Conservation (phyloP, 2,888 invertebrate species). For the Lithophane socia region DNA sequence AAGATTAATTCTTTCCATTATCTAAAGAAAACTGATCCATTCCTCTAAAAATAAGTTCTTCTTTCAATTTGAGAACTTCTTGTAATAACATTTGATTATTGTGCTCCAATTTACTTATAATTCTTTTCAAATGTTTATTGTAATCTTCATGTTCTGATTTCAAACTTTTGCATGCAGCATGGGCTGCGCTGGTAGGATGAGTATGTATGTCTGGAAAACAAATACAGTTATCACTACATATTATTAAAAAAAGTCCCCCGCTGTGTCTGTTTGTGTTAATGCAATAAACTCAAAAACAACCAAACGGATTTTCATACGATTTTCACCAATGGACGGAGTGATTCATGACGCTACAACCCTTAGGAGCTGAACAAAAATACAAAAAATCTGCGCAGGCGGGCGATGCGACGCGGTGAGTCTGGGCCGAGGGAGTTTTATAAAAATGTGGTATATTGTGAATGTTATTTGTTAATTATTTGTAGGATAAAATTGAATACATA, state of each 20-base stretch:
- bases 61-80: constrained; percentile 74
- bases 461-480: no score
- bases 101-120: constrained; percentile 62
- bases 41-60: constrained; percentile 76
- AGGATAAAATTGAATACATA: neutral
- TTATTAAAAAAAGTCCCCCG: no score
- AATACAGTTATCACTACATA: neutral
- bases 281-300: no score
- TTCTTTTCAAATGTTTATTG: constrained; percentile 59
- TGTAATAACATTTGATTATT: constrained; percentile 64
- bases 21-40: constrained; percentile 67
- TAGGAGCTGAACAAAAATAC: no score
- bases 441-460: no score
- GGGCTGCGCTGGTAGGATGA: constrained; percentile 57
- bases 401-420: no score
- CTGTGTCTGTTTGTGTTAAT: no score
- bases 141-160: constrained; percentile 63
- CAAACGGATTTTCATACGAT: no score
- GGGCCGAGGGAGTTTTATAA: no score
- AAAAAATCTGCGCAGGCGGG: no score
- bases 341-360: no score
- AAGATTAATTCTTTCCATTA: constrained; percentile 44
- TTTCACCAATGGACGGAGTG: no score
- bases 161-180: constrained; percentile 58
- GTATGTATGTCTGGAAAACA: constrained; percentile 58